Evolutionary conservation across 2,113 vertebrate species (phyloP), one percentile per base, ranked within the genome.

Genomic region (Girardinichthys multiradiatus): DNA sequence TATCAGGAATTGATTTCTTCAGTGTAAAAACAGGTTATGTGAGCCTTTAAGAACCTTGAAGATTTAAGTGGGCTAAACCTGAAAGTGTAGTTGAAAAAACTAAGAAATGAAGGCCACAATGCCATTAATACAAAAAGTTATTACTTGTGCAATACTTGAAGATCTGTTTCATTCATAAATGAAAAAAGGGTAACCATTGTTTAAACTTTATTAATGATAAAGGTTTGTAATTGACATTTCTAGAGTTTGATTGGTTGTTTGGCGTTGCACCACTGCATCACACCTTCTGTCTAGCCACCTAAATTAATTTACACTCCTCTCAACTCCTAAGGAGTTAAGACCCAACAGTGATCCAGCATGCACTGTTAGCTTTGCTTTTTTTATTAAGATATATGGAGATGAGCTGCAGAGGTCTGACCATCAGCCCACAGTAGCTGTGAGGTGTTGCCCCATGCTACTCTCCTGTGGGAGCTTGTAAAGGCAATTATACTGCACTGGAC

Each of bases 401-500:
- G 69, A 65, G 77, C 80, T 77, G 72, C 67, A 63, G 64, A 77
- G 62, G 57, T 54, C 54, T n/a, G 60, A 65, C 42, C 48, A 15
- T 28, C n/a, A 37, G 28, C 71, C 61, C n/a, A 51, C 78, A 70
- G 80, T 58, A 62, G 68, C 75, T 73, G 64, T 66, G 64, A 72
- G 68, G 72, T 48, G 64, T 68, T 24, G 70, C 27, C 60, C 61
- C 68, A 61, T 15, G 69, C 57, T n/a, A 2, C 37, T 27, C 57
- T 57, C 76, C 72, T 67, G 0, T 30, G 81, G 67, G 80, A 71
- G 67, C 29, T 35, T 64, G 75, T 67, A 37, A 3, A 69, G 79
- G 72, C 87, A 78, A 79, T 85, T 89, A 85, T 54, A 48, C 57
- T 5, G 19, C 28, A 48, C 48, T 17, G 63, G 80, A 61, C 24